Base-by-base conservation (phyloP, 1,140 invertebrate genomes). In the Bombus turneri region DNA sequence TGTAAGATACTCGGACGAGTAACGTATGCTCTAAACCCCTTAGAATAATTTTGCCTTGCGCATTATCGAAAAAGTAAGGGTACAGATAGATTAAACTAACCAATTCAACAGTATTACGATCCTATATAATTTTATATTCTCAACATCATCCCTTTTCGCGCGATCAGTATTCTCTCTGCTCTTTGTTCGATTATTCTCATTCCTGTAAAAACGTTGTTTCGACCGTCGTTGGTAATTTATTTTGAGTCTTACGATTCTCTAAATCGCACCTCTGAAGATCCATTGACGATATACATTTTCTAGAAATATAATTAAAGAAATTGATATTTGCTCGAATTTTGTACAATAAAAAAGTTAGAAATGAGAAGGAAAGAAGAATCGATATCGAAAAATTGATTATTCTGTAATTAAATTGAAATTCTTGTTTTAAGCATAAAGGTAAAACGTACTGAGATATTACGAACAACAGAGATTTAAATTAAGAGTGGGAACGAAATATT, bases 101-200 rank as follows among this genome's bases (percentile, higher is more conserved):
- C 71, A 75, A 89, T 59, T 86, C 57, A 89, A 87, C 81, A 90
- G 87, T 90, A 90, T 89, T 90, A 87, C 43, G 69, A 66, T 71
- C 80, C 69, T 34, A 34, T 62, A 88, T 69, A 39, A 74, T 81
- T 77, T 71, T 72, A 47, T 68, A 81, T 80, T 79, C 41, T 25
- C n/a, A 34, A 28, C 15, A 28, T n/a, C 13, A 57, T 28, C 25
- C 73, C 34, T 31, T 47, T 43, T 43, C n/a, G n/a, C 15, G 71
- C 41, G 53, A 59, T 84, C 82, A 57, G 53, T 68, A 76, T 43
- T 71, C 39, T 76, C 62, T 76, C 57, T 82, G 64, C 74, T 85
- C 47, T 74, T 66, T 13, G 34, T 41, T 81, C 68, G 22, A 57
- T 85, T 85, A 79, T 15, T 79, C 68, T 88, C 62, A 72, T 81